Percentiles rank a stretch among this genome's conserved stretches.
These are phyloP conservation scores for Hemithea aestivaria DNA, from an alignment of 2,888 invertebrate species.

Conservation along the genomic window DNA sequence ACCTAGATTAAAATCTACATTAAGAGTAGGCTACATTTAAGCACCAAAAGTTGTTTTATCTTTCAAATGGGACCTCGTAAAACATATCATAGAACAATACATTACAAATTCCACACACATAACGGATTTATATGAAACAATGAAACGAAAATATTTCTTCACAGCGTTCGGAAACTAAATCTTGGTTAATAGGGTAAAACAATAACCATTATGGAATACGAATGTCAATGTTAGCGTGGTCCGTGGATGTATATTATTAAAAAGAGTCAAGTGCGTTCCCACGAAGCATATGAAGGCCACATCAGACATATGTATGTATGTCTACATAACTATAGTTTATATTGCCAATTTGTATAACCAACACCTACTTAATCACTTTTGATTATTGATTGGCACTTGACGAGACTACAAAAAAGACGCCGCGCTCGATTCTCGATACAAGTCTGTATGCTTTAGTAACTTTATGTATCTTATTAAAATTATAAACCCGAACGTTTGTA, in stretches of 20 bases:
- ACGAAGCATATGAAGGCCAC: conserved; percentile 45
- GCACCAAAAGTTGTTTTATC: too few relatives aligned
- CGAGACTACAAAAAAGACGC: conserved; percentile 41
- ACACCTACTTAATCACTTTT: conserved; percentile 48
- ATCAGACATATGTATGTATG: conserved; percentile 40
- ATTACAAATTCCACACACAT: neutral
- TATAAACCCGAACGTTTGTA: too few relatives aligned
- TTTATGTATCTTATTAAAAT: conserved; percentile 45
- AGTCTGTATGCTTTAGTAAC: conserved; percentile 38
- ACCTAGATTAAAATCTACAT: too few relatives aligned
- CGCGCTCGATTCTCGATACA: conserved; percentile 14
- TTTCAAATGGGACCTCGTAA: too few relatives aligned
- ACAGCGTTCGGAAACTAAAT: conserved; percentile 31
- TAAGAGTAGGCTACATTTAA: too few relatives aligned
- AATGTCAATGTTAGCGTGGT: conserved; percentile 45
- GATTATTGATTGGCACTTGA: conserved; percentile 55
- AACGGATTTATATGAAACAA: conserved; percentile 15
- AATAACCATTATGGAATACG: conserved; percentile 31
- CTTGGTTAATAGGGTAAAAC: conserved; percentile 40
- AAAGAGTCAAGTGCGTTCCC: conserved; percentile 55
- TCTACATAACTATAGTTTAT: conserved; percentile 35
- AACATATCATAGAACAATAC: too few relatives aligned
- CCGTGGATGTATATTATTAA: conserved; percentile 32
- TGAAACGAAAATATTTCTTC: conserved; percentile 14
- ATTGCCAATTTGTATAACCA: conserved; percentile 49